These are phyloP conservation scores for Stigmatopora nigra DNA, from an alignment of 2,113 vertebrate genomes.

Conservation along the genomic window DNA sequence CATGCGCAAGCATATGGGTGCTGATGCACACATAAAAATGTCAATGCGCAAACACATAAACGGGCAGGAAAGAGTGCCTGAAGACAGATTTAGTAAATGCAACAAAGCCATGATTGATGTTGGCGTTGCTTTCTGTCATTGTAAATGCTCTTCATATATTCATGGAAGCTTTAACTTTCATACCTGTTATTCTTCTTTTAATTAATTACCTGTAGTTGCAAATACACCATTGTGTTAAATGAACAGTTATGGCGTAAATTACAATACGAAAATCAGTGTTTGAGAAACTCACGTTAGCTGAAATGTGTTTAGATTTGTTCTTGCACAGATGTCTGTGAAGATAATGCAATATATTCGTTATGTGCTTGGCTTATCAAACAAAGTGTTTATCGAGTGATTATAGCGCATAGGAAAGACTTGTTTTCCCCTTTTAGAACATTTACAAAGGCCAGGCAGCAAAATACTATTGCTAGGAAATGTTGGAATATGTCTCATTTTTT, in stretches of 20 bases:
- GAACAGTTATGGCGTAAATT: not conserved
- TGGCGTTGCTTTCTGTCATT: not conserved
- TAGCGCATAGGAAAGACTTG: not conserved
- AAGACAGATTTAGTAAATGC: slow-evolving; percentile 23
- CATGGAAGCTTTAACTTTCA: not conserved
- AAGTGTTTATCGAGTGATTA: not conserved
- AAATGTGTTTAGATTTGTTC: not conserved
- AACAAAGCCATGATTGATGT: slow-evolving; percentile 10
- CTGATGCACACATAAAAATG: slow-evolving; percentile 27
- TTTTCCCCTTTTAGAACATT: not conserved
- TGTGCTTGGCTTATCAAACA: not conserved
- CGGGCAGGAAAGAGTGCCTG: slow-evolving; percentile 1
- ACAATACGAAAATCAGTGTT: not conserved
- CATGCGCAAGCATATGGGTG: slow-evolving; percentile 22
- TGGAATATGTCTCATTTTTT: too few relatives aligned
- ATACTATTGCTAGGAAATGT: too few relatives aligned
- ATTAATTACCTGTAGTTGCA: not conserved
- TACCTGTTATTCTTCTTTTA: not conserved
- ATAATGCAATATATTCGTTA: not conserved
- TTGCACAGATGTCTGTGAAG: not conserved
- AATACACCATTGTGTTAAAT: not conserved
- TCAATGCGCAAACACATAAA: slow-evolving; percentile 24
- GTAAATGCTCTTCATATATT: not conserved
- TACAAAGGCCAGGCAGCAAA: too few relatives aligned
- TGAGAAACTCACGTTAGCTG: not conserved